Evolutionary conservation across 2,888 invertebrate genomes (phyloP).

Genomic region (Endotricha flammealis): DNA sequence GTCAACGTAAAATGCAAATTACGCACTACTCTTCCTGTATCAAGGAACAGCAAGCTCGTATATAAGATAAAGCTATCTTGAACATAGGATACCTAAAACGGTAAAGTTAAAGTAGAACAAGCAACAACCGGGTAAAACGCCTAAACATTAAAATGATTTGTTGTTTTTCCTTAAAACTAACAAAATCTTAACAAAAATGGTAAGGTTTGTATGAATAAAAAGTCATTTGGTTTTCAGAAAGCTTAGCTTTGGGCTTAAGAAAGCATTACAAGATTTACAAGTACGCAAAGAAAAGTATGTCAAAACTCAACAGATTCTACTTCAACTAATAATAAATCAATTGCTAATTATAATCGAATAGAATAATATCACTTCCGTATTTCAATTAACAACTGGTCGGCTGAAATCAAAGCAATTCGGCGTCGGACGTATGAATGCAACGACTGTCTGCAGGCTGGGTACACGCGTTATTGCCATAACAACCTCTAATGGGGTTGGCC

Average conservation of each 20-base stretch:
- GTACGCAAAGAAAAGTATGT: too few relatives aligned
- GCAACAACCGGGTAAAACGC: too few relatives aligned
- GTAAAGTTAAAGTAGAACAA: too few relatives aligned
- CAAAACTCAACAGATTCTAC: too few relatives aligned
- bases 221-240: too few relatives aligned
- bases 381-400: conserved; percentile 21
- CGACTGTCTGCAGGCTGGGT: conserved; percentile 26
- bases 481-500: conserved; percentile 39
- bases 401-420: conserved; percentile 21
- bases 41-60: conserved; percentile 2
- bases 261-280: too few relatives aligned
- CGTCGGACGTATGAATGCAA: conserved; percentile 33
- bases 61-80: conserved; percentile 2
- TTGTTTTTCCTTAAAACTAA: too few relatives aligned
- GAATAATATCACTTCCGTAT: conserved; percentile 8
- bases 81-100: too few relatives aligned
- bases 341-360: conserved; percentile 15
- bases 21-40: conserved; percentile 8
- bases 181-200: too few relatives aligned
- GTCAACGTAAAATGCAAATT: conserved; percentile 10
- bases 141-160: too few relatives aligned
- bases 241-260: too few relatives aligned
- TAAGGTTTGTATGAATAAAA: too few relatives aligned
- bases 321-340: conserved; percentile 6
- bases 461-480: conserved; percentile 43